Evolutionary conservation across 2,113 vertebrate species (phyloP), one percentile per base, ranked within the genome.

Genomic region (Pelvicachromis taeniatus): DNA sequence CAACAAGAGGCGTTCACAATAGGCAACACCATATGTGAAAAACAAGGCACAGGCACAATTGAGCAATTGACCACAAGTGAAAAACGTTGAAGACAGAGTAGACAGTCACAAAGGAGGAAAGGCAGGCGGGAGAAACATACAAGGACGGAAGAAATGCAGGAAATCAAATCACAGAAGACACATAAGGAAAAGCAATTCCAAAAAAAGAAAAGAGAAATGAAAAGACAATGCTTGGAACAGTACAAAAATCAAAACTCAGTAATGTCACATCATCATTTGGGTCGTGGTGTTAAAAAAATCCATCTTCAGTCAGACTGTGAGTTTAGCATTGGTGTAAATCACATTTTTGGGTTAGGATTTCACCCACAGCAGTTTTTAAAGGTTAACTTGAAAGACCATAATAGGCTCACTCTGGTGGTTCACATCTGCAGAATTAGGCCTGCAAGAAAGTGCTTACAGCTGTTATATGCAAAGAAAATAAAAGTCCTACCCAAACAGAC

Each of bases 281-380:
- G 12, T 70, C 1, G 7, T 68, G 35, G n/a, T 21, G 0, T 23
- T 42, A 9, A 68, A n/a, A 42, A 42, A 70, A n/a, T 48, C 21
- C 21, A 29, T 70, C 40, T 70, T 70, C 65, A 73, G 23, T 48
- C 65, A 73, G 65, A 26, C 9, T 48, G 0, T 70, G 21, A 73
- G 17, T 19, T 17, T 0, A 48, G 40, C 65, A 7, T 73, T 68
- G 0, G 1, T 21, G 35, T 4, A 70, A 70, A 73, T 48, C 21
- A 2, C 40, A 19, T 4, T 48, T 29, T 48, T 70, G 26, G 40
- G 3, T 0, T 21, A 40, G 4, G 0, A 40, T 68, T 68, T 40
- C 35, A 68, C 1, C 61, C 11, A 9, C 3, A 65, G 2, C 0
- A 16, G 23, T 42, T 68, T 56, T 73, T 26, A 0, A 73, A 73